Percentiles rank a stretch among this genome's conserved stretches.
phyloP scores from a whole-genome alignment of 2,797 vertebrate species.

The Thunnus albacares region DNA sequence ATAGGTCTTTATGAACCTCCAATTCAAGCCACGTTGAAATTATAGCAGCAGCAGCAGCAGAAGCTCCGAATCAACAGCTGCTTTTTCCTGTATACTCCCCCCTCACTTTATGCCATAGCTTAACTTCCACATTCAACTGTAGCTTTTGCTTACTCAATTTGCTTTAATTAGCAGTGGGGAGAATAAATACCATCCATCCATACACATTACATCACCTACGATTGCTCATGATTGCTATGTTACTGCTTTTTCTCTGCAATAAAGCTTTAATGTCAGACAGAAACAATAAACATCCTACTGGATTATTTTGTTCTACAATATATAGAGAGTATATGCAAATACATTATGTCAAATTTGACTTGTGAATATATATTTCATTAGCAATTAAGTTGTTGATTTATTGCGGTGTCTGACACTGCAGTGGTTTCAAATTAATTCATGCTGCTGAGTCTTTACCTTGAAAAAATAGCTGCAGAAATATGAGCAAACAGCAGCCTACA shows the following conservation, averaged over 20 bases:
- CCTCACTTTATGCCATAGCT: slow-evolving; percentile 2
- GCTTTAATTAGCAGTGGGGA: slow-evolving; percentile 41
- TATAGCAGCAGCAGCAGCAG: slow-evolving; percentile 26
- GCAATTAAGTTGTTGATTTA: slow-evolving; percentile 11
- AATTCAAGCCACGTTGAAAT: slow-evolving; percentile 39
- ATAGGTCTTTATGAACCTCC: slow-evolving; percentile 52
- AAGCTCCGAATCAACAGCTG: slow-evolving; percentile 15
- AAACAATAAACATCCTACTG: slow-evolving; percentile 33
- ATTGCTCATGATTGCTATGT: slow-evolving; percentile 51
- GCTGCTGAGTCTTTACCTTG: neutral
- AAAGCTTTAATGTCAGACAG: slow-evolving; percentile 18
- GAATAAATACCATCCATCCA: slow-evolving; percentile 40
- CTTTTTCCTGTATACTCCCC: slow-evolving; percentile 4
- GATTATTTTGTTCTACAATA: slow-evolving; percentile 15
- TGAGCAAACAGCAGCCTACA: slow-evolving; percentile 20
- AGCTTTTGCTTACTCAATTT: slow-evolving; percentile 37
- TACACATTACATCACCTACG: slow-evolving; percentile 48
- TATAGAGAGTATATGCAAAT: neutral
- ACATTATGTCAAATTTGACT: slow-evolving; percentile 3
- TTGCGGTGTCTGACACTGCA: neutral
- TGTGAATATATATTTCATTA: neutral
- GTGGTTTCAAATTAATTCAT: neutral
- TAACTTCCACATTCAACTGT: slow-evolving; percentile 26
- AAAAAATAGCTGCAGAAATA: slow-evolving; percentile 22
- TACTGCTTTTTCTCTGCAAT: slow-evolving; percentile 33